A percentile compares a stretch with the other conserved stretches of the same genome.
These are phyloP conservation scores for Epirrhoe alternata DNA, from an alignment of 2,888 invertebrate species.

Conservation along the genomic window DNA sequence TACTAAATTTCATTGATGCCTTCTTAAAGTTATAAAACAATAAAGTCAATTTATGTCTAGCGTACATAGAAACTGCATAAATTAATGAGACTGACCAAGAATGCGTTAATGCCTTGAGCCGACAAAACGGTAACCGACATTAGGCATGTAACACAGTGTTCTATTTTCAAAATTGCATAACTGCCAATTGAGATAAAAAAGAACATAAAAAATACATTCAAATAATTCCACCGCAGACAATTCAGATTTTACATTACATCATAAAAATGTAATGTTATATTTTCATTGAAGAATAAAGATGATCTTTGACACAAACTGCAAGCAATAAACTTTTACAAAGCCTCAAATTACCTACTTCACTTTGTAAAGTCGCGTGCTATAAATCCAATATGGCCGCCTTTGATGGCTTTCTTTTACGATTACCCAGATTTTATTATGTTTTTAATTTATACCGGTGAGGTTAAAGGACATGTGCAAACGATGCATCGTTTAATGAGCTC, in stretches of 20 bases:
- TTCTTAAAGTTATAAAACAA: too few relatives aligned
- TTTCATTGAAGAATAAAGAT: not conserved
- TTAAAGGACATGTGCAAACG: slow-evolving; percentile 43
- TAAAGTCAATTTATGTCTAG: slow-evolving; percentile 4
- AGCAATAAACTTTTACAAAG: slow-evolving; percentile 11
- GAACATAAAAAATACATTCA: slow-evolving; percentile 30
- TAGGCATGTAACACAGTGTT: slow-evolving; percentile 53
- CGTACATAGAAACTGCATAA: slow-evolving; percentile 38
- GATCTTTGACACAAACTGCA: slow-evolving; percentile 6
- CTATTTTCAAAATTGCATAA: slow-evolving; percentile 51
- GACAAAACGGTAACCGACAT: slow-evolving; percentile 49
- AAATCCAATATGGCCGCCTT: slow-evolving; percentile 66
- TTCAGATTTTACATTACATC: not conserved
- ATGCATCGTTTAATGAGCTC: slow-evolving; percentile 7
- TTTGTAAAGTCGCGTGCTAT: slow-evolving; percentile 56
- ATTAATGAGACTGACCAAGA: slow-evolving; percentile 37
- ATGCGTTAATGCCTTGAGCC: slow-evolving; percentile 23
- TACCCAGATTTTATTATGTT: slow-evolving; percentile 59
- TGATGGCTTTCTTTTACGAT: slow-evolving; percentile 77
- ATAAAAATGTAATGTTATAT: not conserved
- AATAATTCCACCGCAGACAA: slow-evolving; percentile 42
- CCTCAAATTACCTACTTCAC: slow-evolving; percentile 14
- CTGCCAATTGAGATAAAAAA: slow-evolving; percentile 49
- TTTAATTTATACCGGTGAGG: slow-evolving; percentile 61
- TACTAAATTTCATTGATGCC: too few relatives aligned